Evolutionary conservation across 2,797 vertebrate genomes (phyloP).

Genomic region (Macropodus opercularis): DNA sequence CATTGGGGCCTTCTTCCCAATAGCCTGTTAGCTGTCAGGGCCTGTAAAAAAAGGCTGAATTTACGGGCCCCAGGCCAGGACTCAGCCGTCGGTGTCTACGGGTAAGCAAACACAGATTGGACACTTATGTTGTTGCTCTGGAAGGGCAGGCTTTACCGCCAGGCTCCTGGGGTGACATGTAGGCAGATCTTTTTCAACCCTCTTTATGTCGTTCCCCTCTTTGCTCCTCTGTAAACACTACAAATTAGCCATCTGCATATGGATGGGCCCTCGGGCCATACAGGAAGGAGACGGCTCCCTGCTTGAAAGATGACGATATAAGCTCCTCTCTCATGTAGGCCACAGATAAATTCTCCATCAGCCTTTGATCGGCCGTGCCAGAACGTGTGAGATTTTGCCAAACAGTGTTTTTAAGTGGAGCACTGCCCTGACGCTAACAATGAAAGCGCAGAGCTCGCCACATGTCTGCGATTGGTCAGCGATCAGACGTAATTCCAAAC

Average conservation of each 20-base stretch:
- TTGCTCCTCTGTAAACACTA: constrained; percentile 75
- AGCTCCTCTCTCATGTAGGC: constrained; percentile 33
- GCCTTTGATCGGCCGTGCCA: constrained; percentile 63
- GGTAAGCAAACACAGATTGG: constrained; percentile 85
- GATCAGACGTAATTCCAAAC: constrained; percentile 80
- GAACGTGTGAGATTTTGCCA: constrained; percentile 43
- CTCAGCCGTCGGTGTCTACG: constrained; percentile 72
- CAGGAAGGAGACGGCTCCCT: constrained; percentile 72
- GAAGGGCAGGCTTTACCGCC: constrained; percentile 66
- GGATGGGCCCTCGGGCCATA: constrained; percentile 74
- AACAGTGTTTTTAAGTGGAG: constrained; percentile 37
- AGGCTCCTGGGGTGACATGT: constrained; percentile 74
- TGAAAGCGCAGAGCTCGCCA: constrained; percentile 43
- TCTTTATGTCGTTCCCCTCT: constrained; percentile 69
- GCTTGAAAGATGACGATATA: constrained; percentile 47
- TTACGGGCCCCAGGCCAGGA: constrained; percentile 78
- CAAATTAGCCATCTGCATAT: constrained; percentile 81
- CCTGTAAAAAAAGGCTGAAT: constrained; percentile 80
- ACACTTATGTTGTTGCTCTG: constrained; percentile 73
- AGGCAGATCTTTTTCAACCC: constrained; percentile 71
- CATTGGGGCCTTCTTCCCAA: constrained; percentile 83
- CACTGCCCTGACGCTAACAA: constrained; percentile 39
- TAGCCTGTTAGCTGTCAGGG: constrained; percentile 81
- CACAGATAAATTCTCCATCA: constrained; percentile 49
- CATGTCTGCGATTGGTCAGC: constrained; percentile 69